These are phyloP conservation scores for Escarpia spicata DNA, from an alignment of 2,888 invertebrate genomes.

Conservation along the genomic window DNA sequence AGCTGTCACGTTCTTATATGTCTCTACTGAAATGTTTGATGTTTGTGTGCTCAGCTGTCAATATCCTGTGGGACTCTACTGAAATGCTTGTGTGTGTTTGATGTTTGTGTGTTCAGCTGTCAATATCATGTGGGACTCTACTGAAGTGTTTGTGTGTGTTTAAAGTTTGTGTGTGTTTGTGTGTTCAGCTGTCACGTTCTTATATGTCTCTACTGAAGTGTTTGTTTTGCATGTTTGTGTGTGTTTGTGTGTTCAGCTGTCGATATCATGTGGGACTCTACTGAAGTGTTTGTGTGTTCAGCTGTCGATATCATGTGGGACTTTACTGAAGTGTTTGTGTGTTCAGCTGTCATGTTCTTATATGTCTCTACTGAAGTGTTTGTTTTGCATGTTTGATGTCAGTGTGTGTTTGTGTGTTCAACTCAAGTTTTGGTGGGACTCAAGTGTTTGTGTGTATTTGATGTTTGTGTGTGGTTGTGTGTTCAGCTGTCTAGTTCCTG, in stretches of 20 bases:
- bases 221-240: constrained; percentile 67
- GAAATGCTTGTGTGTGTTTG: neutral
- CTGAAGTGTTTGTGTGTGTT: constrained; percentile 21
- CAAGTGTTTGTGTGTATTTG: no score
- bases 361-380: constrained; percentile 74
- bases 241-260: neutral
- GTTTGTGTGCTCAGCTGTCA: no score
- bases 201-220: constrained; percentile 94
- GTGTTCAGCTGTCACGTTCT: constrained; percentile 83
- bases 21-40: constrained; percentile 65
- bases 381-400: neutral
- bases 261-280: no score
- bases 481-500: constrained; percentile 88
- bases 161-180: constrained; percentile 17
- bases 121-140: constrained; percentile 65
- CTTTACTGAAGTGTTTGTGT: constrained; percentile 25
- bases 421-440: no score
- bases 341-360: constrained; percentile 88
- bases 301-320: no score
- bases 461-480: constrained; percentile 24
- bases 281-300: no score
- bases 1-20: constrained; percentile 96
- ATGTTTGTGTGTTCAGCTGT: constrained; percentile 72
- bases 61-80: no score
- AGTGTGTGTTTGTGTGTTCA: constrained; percentile 21